phyloP scores from a whole-genome alignment of 2,888 invertebrate species.

The Aspidiotus destructor region DNA sequence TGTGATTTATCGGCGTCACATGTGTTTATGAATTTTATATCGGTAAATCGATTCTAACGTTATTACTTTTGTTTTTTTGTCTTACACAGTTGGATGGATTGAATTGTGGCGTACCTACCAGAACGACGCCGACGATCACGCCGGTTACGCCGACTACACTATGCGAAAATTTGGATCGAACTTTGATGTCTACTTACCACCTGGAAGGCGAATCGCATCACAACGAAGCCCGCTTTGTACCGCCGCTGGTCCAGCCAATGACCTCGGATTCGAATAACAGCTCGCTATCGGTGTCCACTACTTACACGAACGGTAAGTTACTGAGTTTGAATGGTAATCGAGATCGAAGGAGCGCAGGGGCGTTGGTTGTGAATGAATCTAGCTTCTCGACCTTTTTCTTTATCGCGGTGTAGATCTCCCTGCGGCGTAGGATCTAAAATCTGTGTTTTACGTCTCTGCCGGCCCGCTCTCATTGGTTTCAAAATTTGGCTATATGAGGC shows the following conservation, averaged over 20 bases:
- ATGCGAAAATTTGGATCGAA: conserved; percentile 68
- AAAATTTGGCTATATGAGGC: too few relatives aligned
- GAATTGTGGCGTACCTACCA: conserved; percentile 59
- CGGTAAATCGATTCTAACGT: too few relatives aligned
- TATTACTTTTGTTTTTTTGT: not conserved
- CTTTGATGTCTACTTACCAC: conserved; percentile 66
- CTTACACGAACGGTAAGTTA: not conserved
- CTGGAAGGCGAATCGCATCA: conserved; percentile 61
- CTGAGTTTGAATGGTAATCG: conserved; percentile 7
- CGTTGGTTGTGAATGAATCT: not conserved
- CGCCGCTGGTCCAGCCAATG: conserved; percentile 57
- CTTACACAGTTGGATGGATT: conserved; percentile 41
- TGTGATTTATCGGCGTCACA: too few relatives aligned
- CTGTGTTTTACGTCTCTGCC: too few relatives aligned
- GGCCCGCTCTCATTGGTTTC: too few relatives aligned
- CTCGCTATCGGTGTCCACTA: conserved; percentile 8
- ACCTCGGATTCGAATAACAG: conserved; percentile 34
- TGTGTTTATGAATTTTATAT: too few relatives aligned
- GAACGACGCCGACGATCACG: conserved; percentile 82
- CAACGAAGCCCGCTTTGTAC: conserved; percentile 88
- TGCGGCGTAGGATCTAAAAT: not conserved
- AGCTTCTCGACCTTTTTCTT: not conserved
- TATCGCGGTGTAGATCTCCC: not conserved
- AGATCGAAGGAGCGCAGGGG: conserved; percentile 3
- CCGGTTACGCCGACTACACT: conserved; percentile 63